Evolutionary conservation across 2,888 invertebrate genomes (phyloP).

Genomic region (Andrena fulva): DNA sequence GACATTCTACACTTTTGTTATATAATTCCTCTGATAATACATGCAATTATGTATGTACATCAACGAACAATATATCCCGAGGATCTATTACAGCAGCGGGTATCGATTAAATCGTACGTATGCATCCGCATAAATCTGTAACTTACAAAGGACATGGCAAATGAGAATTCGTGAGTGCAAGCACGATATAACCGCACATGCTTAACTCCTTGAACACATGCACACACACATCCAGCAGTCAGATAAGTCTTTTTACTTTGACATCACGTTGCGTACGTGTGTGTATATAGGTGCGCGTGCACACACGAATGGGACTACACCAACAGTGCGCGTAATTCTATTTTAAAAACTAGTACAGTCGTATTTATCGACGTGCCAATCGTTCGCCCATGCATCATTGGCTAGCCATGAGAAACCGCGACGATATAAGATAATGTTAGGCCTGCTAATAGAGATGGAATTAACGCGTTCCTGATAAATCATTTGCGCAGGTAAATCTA

Average conservation of each 20-base stretch:
- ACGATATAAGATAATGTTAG: not conserved
- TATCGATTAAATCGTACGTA: too few species aligned
- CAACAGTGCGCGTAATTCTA: conserved; percentile 25
- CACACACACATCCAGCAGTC: not conserved
- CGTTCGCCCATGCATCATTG: not conserved
- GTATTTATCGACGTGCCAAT: not conserved
- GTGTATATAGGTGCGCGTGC: not conserved
- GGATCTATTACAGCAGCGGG: too few species aligned
- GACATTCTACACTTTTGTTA: not conserved
- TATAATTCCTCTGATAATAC: conserved; percentile 2
- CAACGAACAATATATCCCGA: too few species aligned
- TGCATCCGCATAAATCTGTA: not conserved
- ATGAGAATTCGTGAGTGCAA: too few species aligned
- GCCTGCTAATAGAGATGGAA: not conserved
- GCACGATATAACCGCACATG: too few species aligned
- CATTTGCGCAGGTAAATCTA: conserved; percentile 24
- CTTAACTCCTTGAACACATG: too few species aligned
- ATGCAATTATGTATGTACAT: not conserved
- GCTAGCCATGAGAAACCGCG: not conserved
- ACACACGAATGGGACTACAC: conserved; percentile 25
- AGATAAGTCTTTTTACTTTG: too few species aligned
- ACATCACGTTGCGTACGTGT: too few species aligned
- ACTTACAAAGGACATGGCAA: not conserved
- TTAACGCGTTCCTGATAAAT: conserved; percentile 36
- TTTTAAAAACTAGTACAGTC: not conserved